Base-by-base conservation (phyloP, 2,888 invertebrate genomes). In the Xylota sylvarum region DNA sequence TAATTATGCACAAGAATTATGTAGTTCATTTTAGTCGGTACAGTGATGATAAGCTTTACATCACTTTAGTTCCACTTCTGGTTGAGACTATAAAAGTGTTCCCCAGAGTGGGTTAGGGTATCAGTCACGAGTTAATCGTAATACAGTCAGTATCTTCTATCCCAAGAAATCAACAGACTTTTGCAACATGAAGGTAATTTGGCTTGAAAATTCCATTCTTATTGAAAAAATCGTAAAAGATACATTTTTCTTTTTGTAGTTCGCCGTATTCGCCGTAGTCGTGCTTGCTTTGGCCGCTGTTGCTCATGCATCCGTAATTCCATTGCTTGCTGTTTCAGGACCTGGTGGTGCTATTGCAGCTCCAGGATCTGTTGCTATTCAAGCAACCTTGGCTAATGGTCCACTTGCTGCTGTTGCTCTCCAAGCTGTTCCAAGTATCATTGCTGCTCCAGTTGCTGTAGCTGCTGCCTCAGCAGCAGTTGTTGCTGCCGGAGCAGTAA, bases 401-500 rank as follows among this genome's bases (percentile, higher is more conserved):
- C 82, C 83, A 46, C 70, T 76, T 1, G 65, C 79, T 4, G 80
- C 82, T 7, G 67, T 77, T 43, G 72, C 72, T 19, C 19, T 79
- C 32, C 73, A 84, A n/a, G 30, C 79, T 4, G 73, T 82, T 62
- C 81, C 77, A 9, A 9, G 72, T 1, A 72, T 74, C 30, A 58
- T 70, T 27, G 70, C 52, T 43, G 78, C 60, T 37, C 48, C 74
- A 35, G 67, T n/a, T 58, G 73, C 48, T 23, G 70, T 65, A 1
- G 78, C 17, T 19, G 74, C 37, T 32, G 70, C 48, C 4, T 65
- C 76, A 46, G 19, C 50, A 65, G 87, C 37, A 37, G 37, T 73
- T 40, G 77, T 69, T 23, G 81, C 67, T 37, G 77, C 65, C 0
- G 50, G 9, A 19, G 74, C 76, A 6, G 73, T 76, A 14, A 93